phyloP scores from a whole-genome alignment of 2,113 vertebrate genomes.

The Gulo gulo region DNA sequence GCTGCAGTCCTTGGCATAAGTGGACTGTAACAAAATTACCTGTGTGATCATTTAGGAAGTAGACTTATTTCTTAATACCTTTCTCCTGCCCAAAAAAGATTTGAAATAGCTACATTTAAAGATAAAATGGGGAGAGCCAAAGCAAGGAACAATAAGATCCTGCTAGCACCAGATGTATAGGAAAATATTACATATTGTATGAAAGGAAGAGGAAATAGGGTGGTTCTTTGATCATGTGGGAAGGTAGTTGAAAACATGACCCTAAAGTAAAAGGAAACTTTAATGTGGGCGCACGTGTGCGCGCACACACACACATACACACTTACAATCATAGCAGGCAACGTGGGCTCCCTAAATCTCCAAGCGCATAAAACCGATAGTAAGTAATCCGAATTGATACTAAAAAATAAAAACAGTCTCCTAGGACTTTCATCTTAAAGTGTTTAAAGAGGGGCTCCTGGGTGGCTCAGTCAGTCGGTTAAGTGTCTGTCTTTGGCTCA shows the following conservation, averaged over 20 bases:
- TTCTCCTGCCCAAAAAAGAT: constrained; percentile 34
- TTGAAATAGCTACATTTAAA: constrained; percentile 38
- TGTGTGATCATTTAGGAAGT: not conserved
- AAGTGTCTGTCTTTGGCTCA: not conserved
- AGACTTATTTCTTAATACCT: constrained; percentile 37
- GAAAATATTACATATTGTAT: not conserved
- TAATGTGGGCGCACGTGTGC: too few relatives aligned
- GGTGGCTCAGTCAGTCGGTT: not conserved
- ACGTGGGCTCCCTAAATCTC: not conserved
- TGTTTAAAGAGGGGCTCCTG: not conserved
- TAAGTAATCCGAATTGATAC: not conserved
- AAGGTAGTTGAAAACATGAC: constrained; percentile 31
- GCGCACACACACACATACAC: not conserved
- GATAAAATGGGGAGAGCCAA: constrained; percentile 1
- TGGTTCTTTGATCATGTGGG: not conserved
- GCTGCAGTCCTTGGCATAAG: not conserved
- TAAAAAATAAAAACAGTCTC: not conserved
- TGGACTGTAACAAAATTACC: not conserved
- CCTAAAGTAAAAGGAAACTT: not conserved
- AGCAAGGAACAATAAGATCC: not conserved
- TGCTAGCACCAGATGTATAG: not conserved
- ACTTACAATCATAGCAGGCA: not conserved
- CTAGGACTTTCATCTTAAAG: not conserved
- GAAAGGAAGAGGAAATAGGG: not conserved
- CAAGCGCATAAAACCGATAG: not conserved